Evolutionary conservation across 2,888 invertebrate species (phyloP).

Genomic region (Gortyna flavago): DNA sequence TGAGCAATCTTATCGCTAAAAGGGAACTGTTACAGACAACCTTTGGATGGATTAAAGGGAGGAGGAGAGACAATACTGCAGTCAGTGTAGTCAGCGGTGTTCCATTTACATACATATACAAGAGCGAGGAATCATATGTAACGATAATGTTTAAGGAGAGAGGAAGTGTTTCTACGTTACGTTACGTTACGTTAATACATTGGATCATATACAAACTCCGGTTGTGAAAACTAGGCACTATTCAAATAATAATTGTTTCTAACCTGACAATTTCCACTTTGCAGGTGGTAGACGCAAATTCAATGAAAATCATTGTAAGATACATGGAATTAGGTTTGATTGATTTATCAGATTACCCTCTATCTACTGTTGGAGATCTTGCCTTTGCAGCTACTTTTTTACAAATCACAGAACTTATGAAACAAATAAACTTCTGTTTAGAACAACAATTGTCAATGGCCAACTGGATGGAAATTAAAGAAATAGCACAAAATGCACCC

Average conservation of each 20-base stretch:
- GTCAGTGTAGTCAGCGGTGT: too few species aligned
- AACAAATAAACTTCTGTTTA: slow-evolving; percentile 81
- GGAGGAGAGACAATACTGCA: too few species aligned
- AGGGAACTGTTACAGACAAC: too few species aligned
- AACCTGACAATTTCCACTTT: slow-evolving; percentile 48
- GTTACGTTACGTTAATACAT: too few species aligned
- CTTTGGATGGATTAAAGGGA: too few species aligned
- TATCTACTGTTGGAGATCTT: slow-evolving; percentile 75
- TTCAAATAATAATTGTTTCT: background rate
- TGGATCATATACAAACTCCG: too few species aligned
- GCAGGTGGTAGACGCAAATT: slow-evolving; percentile 82
- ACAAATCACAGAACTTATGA: slow-evolving; percentile 83
- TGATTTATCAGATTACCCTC: slow-evolving; percentile 77
- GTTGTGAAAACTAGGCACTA: background rate
- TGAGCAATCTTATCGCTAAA: too few species aligned
- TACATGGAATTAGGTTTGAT: slow-evolving; percentile 83
- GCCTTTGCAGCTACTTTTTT: slow-evolving; percentile 82
- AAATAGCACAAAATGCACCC: slow-evolving; percentile 79
- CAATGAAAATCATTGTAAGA: slow-evolving; percentile 79
- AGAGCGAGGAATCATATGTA: too few species aligned
- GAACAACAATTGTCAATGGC: slow-evolving; percentile 73
- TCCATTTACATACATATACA: too few species aligned
- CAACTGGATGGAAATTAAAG: slow-evolving; percentile 81
- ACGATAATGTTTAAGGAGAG: background rate
- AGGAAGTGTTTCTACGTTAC: too few species aligned